Percentiles rank a stretch among this genome's conserved stretches.
Evolutionary conservation across 2,113 vertebrate species (phyloP).

Genomic region (Thamnaconus septentrionalis): DNA sequence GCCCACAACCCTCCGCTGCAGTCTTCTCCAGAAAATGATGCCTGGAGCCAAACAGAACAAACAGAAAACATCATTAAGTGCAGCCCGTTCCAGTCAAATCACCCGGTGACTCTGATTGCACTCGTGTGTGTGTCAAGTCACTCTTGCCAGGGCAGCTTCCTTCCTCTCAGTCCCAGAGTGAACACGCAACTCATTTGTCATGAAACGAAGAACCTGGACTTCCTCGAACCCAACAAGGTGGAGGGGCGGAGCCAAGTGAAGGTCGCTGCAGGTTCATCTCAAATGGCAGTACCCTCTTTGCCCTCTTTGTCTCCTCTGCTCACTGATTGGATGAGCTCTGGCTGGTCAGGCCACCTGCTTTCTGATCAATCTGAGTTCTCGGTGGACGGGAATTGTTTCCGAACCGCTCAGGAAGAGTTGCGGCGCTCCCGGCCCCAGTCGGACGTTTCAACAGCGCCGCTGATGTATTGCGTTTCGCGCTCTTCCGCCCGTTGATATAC

Average conservation of each 20-base stretch:
- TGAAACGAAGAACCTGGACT: too few relatives aligned
- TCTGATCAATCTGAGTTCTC: too few relatives aligned
- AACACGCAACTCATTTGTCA: too few relatives aligned
- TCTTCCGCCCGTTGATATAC: conserved; percentile 33
- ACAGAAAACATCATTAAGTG: conserved; percentile 72
- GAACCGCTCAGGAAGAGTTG: too few relatives aligned
- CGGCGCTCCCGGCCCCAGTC: conserved; percentile 19
- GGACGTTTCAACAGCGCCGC: conserved; percentile 48
- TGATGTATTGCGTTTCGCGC: conserved; percentile 39
- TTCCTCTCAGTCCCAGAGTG: too few relatives aligned
- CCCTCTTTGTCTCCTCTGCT: conserved; percentile 69
- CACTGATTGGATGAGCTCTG: conserved; percentile 64
- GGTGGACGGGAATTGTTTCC: too few relatives aligned
- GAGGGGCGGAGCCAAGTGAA: conserved; percentile 47
- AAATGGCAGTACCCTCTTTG: conserved; percentile 64
- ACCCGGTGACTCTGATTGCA: conserved; percentile 58
- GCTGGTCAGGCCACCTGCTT: conserved; percentile 27
- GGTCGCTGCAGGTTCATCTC: conserved; percentile 73
- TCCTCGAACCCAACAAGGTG: conserved; percentile 1
- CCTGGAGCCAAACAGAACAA: conserved; percentile 57
- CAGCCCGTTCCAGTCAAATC: conserved; percentile 61
- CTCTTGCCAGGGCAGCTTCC: conserved; percentile 50
- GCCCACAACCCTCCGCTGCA: conserved; percentile 44
- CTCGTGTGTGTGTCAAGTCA: conserved; percentile 58
- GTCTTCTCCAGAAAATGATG: conserved; percentile 54